These are phyloP conservation scores for Eleginops maclovinus DNA, from an alignment of 2,113 vertebrate genomes.

Conservation along the genomic window DNA sequence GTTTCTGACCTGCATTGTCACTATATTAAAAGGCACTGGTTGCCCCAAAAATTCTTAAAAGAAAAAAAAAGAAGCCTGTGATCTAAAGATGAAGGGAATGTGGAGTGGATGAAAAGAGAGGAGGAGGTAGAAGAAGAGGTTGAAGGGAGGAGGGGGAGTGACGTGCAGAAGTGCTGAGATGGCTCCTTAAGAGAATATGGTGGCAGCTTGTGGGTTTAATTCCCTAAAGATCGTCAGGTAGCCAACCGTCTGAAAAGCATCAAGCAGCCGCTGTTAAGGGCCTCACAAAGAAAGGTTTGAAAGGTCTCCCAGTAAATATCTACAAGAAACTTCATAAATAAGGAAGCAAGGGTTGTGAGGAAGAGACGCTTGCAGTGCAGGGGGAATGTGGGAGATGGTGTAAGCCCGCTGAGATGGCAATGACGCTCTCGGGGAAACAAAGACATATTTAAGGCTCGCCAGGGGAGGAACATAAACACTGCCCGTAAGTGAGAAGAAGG, in stretches of 20 bases:
- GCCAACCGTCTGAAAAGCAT: constrained; percentile 20
- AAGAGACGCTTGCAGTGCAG: constrained; percentile 4
- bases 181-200: constrained; percentile 60
- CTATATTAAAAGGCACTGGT: too few relatives aligned
- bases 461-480: constrained; percentile 42
- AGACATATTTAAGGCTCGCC: constrained; percentile 49
- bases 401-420: constrained; percentile 53
- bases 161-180: constrained; percentile 45
- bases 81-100: constrained; percentile 55
- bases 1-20: too few relatives aligned
- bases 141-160: neutral
- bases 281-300: constrained; percentile 46
- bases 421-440: constrained; percentile 30
- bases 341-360: constrained; percentile 6
- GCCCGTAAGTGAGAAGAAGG: constrained; percentile 8
- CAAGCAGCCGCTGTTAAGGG: constrained; percentile 42
- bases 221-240: constrained; percentile 53
- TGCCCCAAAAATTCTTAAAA: too few relatives aligned
- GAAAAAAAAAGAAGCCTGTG: constrained; percentile 46
- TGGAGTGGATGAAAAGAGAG: constrained; percentile 23
- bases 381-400: constrained; percentile 13
- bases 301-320: constrained; percentile 67
- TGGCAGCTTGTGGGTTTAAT: constrained; percentile 54
- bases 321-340: constrained; percentile 62
- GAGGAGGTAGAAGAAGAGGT: constrained; percentile 29